These are phyloP conservation scores for Synchiropus splendidus DNA, from an alignment of 2,113 vertebrate genomes.

Conservation along the genomic window DNA sequence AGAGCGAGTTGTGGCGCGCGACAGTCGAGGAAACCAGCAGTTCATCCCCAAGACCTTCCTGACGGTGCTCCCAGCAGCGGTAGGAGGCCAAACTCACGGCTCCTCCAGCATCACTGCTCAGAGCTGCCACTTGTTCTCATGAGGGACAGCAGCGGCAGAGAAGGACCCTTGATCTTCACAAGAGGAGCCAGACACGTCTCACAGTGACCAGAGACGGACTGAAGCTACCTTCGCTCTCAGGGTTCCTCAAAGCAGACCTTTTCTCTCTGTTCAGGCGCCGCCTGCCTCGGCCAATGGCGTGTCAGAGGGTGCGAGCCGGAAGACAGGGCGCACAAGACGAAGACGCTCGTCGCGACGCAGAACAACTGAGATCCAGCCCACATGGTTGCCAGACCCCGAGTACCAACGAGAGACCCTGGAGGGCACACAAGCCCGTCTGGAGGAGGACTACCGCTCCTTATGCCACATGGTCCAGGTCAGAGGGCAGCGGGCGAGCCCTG, in stretches of 20 bases:
- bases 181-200: no score
- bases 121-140: no score
- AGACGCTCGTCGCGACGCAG: conserved; percentile 44
- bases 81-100: conserved; percentile 11
- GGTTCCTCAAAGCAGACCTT: background rate
- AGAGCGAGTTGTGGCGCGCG: conserved; percentile 41
- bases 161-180: no score
- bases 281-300: conserved; percentile 17
- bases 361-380: conserved; percentile 50
- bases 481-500: background rate
- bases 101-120: background rate
- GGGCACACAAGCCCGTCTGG: conserved; percentile 64
- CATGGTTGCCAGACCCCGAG: conserved; percentile 55
- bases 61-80: conserved; percentile 28
- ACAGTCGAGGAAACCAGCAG: conserved; percentile 42
- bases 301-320: conserved; percentile 30
- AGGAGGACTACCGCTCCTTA: conserved; percentile 63
- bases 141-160: no score
- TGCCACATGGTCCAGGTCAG: conserved; percentile 69
- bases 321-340: conserved; percentile 34
- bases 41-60: conserved; percentile 46
- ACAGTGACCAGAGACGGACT: no score
- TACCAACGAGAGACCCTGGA: conserved; percentile 71
- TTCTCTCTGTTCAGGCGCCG: conserved; percentile 11
- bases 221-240: no score